phyloP scores from a whole-genome alignment of 1,140 invertebrate genomes.

The Drosophila ficusphila region DNA sequence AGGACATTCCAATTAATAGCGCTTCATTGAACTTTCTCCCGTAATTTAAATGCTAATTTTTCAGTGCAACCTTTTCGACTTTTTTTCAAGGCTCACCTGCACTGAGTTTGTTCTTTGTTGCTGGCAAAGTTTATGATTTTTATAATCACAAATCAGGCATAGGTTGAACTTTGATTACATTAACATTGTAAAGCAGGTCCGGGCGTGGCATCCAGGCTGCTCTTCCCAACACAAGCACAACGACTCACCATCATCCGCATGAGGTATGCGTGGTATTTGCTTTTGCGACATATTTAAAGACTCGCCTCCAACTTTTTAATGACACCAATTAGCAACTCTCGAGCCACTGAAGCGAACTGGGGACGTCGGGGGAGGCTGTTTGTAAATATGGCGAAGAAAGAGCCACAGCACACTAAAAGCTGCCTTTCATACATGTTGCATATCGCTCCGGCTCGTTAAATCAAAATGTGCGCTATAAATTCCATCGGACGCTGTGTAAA shows the following conservation, averaged over 20 bases:
- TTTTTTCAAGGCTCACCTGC: slow-evolving; percentile 37
- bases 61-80: slow-evolving; percentile 48
- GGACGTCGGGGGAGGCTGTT: not conserved
- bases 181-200: slow-evolving; percentile 68
- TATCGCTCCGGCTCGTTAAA: slow-evolving; percentile 56
- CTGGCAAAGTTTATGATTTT: slow-evolving; percentile 56
- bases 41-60: slow-evolving; percentile 80
- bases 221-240: not conserved
- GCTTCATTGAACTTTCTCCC: slow-evolving; percentile 68
- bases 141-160: slow-evolving; percentile 74
- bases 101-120: slow-evolving; percentile 43
- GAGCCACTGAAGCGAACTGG: slow-evolving; percentile 17
- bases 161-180: slow-evolving; percentile 77
- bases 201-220: not conserved
- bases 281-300: slow-evolving; percentile 43
- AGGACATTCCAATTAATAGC: slow-evolving; percentile 75
- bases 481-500: slow-evolving; percentile 51
- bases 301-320: slow-evolving; percentile 64
- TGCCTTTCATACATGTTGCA: slow-evolving; percentile 22
- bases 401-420: slow-evolving; percentile 28
- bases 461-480: slow-evolving; percentile 66
- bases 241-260: slow-evolving; percentile 4
- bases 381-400: slow-evolving; percentile 20
- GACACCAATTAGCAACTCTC: slow-evolving; percentile 68
- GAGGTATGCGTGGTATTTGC: slow-evolving; percentile 51